Evolutionary conservation across 1,140 invertebrate species (phyloP), one percentile per base, ranked within the genome.

Genomic region (Drosophila biarmipes): DNA sequence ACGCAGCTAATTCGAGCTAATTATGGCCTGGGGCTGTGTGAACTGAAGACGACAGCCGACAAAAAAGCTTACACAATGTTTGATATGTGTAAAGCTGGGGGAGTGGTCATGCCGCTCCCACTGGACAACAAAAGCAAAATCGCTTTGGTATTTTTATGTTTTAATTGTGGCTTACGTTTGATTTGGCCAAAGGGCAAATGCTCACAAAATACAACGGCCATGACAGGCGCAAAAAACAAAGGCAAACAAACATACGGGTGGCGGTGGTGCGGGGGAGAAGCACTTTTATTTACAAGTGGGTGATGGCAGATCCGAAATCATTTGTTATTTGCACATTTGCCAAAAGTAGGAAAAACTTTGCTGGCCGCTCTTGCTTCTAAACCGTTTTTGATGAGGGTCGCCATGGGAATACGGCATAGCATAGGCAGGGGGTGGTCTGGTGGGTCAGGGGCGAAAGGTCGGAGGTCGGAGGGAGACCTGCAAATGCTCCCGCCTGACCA

Each of bases 251-350:
- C 73, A 85, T 87, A 62, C 78, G 86, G 81, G 82, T 81, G 75
- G 40, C 4, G 37, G 24, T 4, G 11, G 24, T 15, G 27, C 6
- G 40, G 38, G 10, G 2, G n/a, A 40, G 71, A 53, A 54, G 62
- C 54, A 86, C 81, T 85, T 87, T 85, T 87, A 85, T 85, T 85
- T 85, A 87, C 81, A 87, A 85, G 81, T 81, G 82, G 78, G 68
- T 75, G 82, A 74, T 80, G 81, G 73, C 78, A 85, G 80, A 86
- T 85, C 81, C 68, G 67, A 87, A 85, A 85, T 85, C 81, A 85
- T 85, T 85, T 85, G 81, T 85, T 85, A 85, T 85, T 85, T 85
- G 84, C 82, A 89, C 84, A 86, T 89, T 89, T 78, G 84, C 79
- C 79, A 78, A 68, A 62, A 77, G 80, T 68, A 84, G 27, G 63